These are phyloP conservation scores for Cosmia pyralina DNA, from an alignment of 2,888 invertebrate genomes.

Conservation along the genomic window DNA sequence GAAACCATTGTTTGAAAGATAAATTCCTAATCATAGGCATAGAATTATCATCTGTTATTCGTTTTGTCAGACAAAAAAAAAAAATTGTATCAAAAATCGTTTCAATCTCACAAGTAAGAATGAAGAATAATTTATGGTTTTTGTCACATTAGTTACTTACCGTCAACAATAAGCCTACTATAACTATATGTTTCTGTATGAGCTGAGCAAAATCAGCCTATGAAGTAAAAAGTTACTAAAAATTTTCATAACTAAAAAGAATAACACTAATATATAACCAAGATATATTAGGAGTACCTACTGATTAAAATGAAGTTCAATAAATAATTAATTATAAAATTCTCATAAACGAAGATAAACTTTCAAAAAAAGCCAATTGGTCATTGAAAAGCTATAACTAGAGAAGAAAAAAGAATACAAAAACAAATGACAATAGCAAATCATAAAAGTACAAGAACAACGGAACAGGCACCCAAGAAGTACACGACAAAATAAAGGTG, in stretches of 20 bases:
- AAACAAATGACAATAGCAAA: conserved; percentile 1
- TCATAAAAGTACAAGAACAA: neutral
- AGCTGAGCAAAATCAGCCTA: neutral
- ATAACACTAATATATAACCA: neutral
- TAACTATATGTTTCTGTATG: neutral
- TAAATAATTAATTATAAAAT: neutral
- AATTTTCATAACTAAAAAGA: too few species aligned
- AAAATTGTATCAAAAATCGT: neutral
- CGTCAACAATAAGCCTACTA: neutral
- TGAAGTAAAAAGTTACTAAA: too few species aligned
- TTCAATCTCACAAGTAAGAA: neutral
- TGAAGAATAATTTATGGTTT: too few species aligned
- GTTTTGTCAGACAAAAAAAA: neutral
- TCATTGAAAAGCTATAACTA: neutral
- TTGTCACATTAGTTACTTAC: neutral
- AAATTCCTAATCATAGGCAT: neutral
- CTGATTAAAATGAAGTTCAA: too few species aligned
- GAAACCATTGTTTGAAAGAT: neutral
- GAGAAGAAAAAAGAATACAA: neutral
- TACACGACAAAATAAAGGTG: neutral
- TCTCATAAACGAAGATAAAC: neutral
- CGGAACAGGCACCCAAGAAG: conserved; percentile 4
- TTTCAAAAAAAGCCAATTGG: neutral
- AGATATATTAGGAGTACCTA: neutral
- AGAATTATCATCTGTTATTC: neutral